Conservation (phyloP, 2,888 invertebrate species). For the Drosophila bunnanda region DNA sequence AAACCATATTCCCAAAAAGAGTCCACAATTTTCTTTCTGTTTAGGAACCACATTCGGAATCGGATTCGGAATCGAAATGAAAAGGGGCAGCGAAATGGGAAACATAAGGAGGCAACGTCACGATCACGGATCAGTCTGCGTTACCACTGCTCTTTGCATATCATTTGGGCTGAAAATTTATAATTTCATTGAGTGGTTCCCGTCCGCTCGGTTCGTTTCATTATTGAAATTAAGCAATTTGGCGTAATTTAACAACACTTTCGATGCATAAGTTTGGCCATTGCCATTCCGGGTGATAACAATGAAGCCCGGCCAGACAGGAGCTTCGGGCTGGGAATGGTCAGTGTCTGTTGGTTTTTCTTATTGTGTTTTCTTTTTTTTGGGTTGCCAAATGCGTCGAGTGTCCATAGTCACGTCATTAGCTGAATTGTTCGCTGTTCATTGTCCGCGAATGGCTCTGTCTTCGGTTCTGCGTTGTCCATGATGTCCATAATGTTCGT, state of each 20-base stretch:
- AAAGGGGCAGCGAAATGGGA: slow-evolving; percentile 12
- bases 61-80: slow-evolving; percentile 14
- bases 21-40: neutral
- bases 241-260: slow-evolving; percentile 84
- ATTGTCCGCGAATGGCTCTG: slow-evolving; percentile 46
- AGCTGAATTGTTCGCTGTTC: slow-evolving; percentile 72
- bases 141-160: slow-evolving; percentile 71
- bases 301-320: slow-evolving; percentile 52
- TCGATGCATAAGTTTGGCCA: slow-evolving; percentile 82
- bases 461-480: slow-evolving; percentile 39
- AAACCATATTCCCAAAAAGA: neutral
- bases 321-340: slow-evolving; percentile 5
- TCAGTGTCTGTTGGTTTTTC: slow-evolving; percentile 10
- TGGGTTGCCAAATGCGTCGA: slow-evolving; percentile 49
- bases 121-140: slow-evolving; percentile 47
- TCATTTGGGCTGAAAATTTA: slow-evolving; percentile 72
- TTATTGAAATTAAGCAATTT: slow-evolving; percentile 84
- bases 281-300: slow-evolving; percentile 73
- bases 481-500: slow-evolving; percentile 12
- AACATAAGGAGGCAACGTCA: slow-evolving; percentile 49
- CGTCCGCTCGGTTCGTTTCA: slow-evolving; percentile 65
- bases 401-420: slow-evolving; percentile 78
- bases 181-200: slow-evolving; percentile 75
- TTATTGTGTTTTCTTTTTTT: slow-evolving; percentile 4
- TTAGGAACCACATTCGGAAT: slow-evolving; percentile 6